Evolutionary conservation across 2,888 invertebrate species (phyloP), one percentile per base, ranked within the genome.

Genomic region (Sinodicranocentrus sp.): DNA sequence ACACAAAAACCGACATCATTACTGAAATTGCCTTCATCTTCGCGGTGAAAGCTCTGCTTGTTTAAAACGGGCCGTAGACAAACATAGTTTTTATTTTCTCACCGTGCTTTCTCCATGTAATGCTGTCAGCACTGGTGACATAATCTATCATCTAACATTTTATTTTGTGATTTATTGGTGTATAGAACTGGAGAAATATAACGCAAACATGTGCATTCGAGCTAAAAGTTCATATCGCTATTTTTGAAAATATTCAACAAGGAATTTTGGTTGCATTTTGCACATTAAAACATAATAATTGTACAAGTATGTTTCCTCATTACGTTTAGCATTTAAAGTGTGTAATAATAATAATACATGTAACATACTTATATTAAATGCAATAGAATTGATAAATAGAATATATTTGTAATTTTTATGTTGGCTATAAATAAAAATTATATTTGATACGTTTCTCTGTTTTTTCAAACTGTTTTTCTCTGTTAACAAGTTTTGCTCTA

Each of bases 21-120:
- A n/a, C 2, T 48, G 2, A 59, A 17, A 57, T 59, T 68, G 71
- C 79, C 39, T 79, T 71, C 79, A 72, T 80, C 63, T 26, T 48
- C 80, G 52, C 48, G 54, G 80, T 72, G 80, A 80, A 80, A 80
- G 80, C 80, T 80, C 80, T 72, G 79, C 72, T 39, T 72, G 43
- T 28, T 80, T 65, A 57, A 72, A 72, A 72, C 80, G 77, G 77
- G 77, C 67, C 63, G 77, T 77, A 68, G 67, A 77, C 77, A 77
- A 73, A 80, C 72, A 80, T 71, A 61, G 59, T 39, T 72, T 72
- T 71, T 71, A 21, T 28, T 54, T 52, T 17, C 10, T 33, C 44
- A 39, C 65, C 19, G 39, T 71, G 71, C 54, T 65, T 52, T 6
- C 21, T 17, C 43, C 48, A 25, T 43, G 23, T 26, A 52, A 26